Conservation (phyloP, 2,888 invertebrate genomes). For the Halictus ligatus region DNA sequence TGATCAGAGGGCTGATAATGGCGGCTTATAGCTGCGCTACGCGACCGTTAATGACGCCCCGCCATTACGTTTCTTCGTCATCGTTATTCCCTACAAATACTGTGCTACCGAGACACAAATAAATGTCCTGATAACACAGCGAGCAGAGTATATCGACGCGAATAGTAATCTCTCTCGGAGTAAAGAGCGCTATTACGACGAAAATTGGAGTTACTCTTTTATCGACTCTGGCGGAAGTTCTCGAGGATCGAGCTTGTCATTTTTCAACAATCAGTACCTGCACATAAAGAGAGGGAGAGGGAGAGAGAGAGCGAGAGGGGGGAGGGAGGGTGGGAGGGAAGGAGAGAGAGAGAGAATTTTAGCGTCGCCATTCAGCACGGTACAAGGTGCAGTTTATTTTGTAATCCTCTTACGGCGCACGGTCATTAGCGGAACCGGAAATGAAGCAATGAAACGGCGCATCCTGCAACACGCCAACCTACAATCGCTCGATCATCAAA, state of each 20-base stretch:
- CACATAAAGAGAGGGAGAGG: background rate
- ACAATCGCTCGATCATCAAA: background rate
- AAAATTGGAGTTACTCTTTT: background rate
- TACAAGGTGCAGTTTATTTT: conserved; percentile 31
- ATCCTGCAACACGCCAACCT: background rate
- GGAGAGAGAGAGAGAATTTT: background rate
- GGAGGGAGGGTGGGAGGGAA: background rate
- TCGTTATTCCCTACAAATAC: background rate
- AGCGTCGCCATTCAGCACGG: background rate
- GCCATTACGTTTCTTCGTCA: background rate
- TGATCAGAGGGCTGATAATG: background rate
- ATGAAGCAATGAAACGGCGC: conserved; percentile 22
- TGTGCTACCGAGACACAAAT: background rate
- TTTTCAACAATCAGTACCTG: background rate
- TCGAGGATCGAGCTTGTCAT: conserved; percentile 2
- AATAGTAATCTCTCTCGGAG: background rate
- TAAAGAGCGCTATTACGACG: background rate
- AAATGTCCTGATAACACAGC: background rate
- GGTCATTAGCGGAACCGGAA: conserved; percentile 36
- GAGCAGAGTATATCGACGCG: background rate
- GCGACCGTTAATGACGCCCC: background rate
- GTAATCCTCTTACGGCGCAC: conserved; percentile 46
- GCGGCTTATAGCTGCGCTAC: background rate
- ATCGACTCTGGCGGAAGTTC: background rate
- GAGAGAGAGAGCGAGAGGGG: background rate